Base-by-base conservation (phyloP, 1,140 invertebrate genomes). In the Drosophila sp. region DNA sequence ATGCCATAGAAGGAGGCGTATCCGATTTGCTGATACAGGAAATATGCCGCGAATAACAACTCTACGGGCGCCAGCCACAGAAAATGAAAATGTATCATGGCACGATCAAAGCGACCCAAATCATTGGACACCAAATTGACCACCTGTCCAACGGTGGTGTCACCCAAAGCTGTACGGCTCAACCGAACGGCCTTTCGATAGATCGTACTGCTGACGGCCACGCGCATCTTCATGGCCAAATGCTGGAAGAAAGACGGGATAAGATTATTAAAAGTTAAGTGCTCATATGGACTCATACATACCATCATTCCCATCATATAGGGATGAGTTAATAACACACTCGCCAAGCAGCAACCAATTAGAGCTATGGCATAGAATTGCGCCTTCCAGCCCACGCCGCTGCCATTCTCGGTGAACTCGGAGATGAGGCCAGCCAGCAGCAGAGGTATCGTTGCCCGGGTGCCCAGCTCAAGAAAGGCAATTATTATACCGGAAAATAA, bases 111-210 rank as follows among this genome's bases (percentile, higher is more conserved):
- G n/a, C 92, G 91, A 3, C 84, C 92, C 30, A 93, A 80, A 65
- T 95, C 95, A 81, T 95, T 96, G 10, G 95, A 95, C 70, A 96
- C 92, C 29, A 96, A 84, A 84, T 96, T 96, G 1, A 91, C 85
- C 35, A 98, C 95, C 92, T 98, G 97, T 0, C 97, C 97, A 4
- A 95, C 94, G 4, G 97, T 96, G 1, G 96, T 96, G 72, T 96
- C 94, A 0, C 95, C 95, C 29, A 98, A 79, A 0, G 97, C 95
- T 0, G 94, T 94, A 65, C 93, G 93, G 65, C 94, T 96, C 4
- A 96, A 79, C 17, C 93, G 93, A 23, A 96, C 80, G 0, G 95
- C 76, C 92, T 96, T 96, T 77, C 95, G 92, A 73, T 95, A 96
- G 32, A 96, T 93, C 17, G 95, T 79, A 8, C 94, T 94, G 67